Percentiles rank a stretch among this genome's conserved stretches.
These are phyloP conservation scores for Sarcophaga peregrina DNA, from an alignment of 1,140 invertebrate genomes.

Conservation along the genomic window DNA sequence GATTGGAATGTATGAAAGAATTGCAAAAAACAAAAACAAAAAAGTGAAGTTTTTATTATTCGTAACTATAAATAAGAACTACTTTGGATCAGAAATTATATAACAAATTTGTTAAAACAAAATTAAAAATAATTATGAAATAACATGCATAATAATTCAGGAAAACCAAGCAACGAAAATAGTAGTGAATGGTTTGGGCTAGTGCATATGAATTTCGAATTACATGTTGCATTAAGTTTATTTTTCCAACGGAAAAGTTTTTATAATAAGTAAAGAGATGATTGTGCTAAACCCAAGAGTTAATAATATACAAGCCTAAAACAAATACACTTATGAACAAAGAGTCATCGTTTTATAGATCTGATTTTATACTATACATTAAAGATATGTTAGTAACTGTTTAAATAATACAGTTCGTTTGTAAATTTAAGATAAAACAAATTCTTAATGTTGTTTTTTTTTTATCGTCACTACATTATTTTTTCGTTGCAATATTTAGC, in stretches of 20 bases:
- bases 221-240: background rate
- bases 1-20: slow-evolving; percentile 21
- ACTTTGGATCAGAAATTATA: background rate
- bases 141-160: background rate
- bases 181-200: background rate
- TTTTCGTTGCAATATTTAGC: too few species aligned
- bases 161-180: slow-evolving; percentile 2
- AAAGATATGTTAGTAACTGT: too few species aligned
- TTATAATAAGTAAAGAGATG: background rate
- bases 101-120: slow-evolving; percentile 21
- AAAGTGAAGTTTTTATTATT: slow-evolving; percentile 24
- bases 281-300: background rate
- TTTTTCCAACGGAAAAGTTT: background rate
- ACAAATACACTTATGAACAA: too few species aligned
- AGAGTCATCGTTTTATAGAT: too few species aligned
- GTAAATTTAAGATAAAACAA: too few species aligned
- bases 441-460: too few species aligned
- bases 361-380: too few species aligned
- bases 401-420: too few species aligned
- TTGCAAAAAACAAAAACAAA: slow-evolving; percentile 29
- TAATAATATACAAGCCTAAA: background rate
- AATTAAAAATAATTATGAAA: slow-evolving; percentile 3
- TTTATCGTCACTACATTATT: too few species aligned
- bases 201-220: background rate
- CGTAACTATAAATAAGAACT: background rate